These are phyloP conservation scores for Aphis craccivora DNA, from an alignment of 1,140 invertebrate species.

Conservation along the genomic window DNA sequence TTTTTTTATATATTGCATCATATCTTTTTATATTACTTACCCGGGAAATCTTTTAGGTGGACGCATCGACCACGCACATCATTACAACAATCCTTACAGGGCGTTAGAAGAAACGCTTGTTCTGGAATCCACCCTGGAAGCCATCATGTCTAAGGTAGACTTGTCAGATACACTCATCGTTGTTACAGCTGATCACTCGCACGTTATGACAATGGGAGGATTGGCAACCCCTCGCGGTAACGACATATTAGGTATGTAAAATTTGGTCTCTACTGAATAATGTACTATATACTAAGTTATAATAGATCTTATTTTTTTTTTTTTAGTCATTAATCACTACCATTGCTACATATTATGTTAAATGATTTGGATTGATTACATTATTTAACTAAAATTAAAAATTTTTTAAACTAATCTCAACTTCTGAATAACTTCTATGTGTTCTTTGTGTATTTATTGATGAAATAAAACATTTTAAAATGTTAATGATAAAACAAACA, in stretches of 20 bases:
- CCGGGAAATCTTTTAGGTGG: slow-evolving; percentile 69
- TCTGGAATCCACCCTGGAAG: slow-evolving; percentile 76
- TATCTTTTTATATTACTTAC: not conserved
- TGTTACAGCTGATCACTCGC: slow-evolving; percentile 83
- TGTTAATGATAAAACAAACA: not conserved
- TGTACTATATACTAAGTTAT: not conserved
- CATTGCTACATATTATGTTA: not conserved
- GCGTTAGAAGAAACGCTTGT: slow-evolving; percentile 82
- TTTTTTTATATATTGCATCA: too few relatives aligned
- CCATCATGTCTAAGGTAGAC: slow-evolving; percentile 73
- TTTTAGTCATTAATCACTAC: not conserved
- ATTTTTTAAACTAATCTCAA: not conserved
- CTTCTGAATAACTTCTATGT: not conserved
- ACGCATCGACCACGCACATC: slow-evolving; percentile 85
- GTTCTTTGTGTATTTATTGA: not conserved
- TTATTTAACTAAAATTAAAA: not conserved
- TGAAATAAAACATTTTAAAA: not conserved
- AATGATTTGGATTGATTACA: not conserved
- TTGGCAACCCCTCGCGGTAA: slow-evolving; percentile 73
- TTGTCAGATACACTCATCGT: slow-evolving; percentile 78
- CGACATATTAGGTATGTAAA: slow-evolving; percentile 71
- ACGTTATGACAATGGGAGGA: slow-evolving; percentile 81
- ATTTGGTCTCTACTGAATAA: not conserved
- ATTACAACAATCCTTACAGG: slow-evolving; percentile 78
- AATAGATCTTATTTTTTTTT: not conserved